Evolutionary conservation across 2,888 invertebrate genomes (phyloP), one percentile per base, ranked within the genome.

Genomic region (Stenichneumon culpator): DNA sequence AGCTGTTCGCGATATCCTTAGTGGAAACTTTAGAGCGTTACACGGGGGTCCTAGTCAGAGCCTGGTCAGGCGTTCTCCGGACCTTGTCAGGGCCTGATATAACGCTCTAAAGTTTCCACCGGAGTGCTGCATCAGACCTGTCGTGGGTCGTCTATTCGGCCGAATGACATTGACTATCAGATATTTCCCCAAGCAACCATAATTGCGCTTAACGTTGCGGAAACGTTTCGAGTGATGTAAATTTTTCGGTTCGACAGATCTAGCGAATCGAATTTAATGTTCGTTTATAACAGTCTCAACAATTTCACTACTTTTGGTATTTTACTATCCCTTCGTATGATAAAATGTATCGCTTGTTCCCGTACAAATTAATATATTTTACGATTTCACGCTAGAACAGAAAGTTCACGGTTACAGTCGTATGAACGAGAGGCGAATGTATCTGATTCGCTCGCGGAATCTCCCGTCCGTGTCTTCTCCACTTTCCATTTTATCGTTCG

Each of bases 301-400:
- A 73, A 81, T 65, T 44, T n/a, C 36, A 54, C 14, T 72, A 28
- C 44, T 16, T 16, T 47, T 14, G 44, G 68, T 57, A 74, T 72
- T 54, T 36, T 22, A 80, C 72, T 32, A 67, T 14, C 22, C 57
- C 25, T 32, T 65, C 63, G 65, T 52, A 72, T 72, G 25, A 77
- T 77, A 80, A 57, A 54, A 25, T 22, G 75, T n/a, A 75, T 79
- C 47, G 50, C 32, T 16, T 9, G 39, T 79, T 65, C 65, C 32
- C 72, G 77, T 72, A 60, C 73, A 69, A 84, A 81, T 78, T 84
- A 77, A 81, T 78, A 78, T 68, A n/a, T 70, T 75, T 83, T 83
- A 80, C 57, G 75, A 75, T 72, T 70, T 36, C 16, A 74, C 75
- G 14, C 32, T 14, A 65, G 70, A 73, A 63, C 14, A 63, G 25